phyloP scores from a whole-genome alignment of 2,888 invertebrate species.

The Drosophila colorata region DNA sequence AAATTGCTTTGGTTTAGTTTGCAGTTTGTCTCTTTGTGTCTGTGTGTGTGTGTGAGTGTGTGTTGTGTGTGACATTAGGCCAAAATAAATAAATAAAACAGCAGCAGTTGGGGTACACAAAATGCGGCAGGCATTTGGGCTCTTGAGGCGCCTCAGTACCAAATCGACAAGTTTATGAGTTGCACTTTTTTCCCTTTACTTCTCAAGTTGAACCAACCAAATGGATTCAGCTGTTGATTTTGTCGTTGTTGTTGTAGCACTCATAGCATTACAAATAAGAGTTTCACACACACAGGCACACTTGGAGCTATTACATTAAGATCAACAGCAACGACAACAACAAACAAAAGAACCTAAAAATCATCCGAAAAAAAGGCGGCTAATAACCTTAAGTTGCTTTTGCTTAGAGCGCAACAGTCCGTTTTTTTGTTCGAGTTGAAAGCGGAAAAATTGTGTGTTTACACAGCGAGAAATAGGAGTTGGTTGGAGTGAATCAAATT shows the following conservation, averaged over 20 bases:
- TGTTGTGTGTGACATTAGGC: slow-evolving; percentile 60
- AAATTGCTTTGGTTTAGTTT: slow-evolving; percentile 60
- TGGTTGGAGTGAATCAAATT: background rate
- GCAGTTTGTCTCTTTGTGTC: background rate
- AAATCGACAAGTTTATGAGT: slow-evolving; percentile 65
- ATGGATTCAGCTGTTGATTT: slow-evolving; percentile 15
- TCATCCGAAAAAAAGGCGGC: slow-evolving; percentile 58
- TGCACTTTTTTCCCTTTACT: slow-evolving; percentile 46
- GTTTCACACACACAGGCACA: slow-evolving; percentile 4
- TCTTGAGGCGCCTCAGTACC: slow-evolving; percentile 44
- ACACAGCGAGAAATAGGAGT: slow-evolving; percentile 34
- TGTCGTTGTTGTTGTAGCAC: slow-evolving; percentile 6
- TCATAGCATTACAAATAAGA: slow-evolving; percentile 13
- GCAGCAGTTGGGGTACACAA: slow-evolving; percentile 14
- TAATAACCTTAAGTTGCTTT: slow-evolving; percentile 65
- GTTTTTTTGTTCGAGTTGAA: slow-evolving; percentile 26
- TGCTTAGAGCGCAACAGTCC: slow-evolving; percentile 42
- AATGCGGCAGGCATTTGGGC: slow-evolving; percentile 27
- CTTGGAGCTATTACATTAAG: slow-evolving; percentile 54
- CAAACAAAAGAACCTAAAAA: slow-evolving; percentile 56
- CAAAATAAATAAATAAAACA: slow-evolving; percentile 65
- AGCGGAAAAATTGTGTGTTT: slow-evolving; percentile 28
- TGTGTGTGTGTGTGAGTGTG: slow-evolving; percentile 7
- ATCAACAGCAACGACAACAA: slow-evolving; percentile 51
- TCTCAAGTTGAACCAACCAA: slow-evolving; percentile 26